These are phyloP conservation scores for Epizoanthus fatuus DNA, from an alignment of 92 coral and sea anemone species.

Conservation along the genomic window DNA sequence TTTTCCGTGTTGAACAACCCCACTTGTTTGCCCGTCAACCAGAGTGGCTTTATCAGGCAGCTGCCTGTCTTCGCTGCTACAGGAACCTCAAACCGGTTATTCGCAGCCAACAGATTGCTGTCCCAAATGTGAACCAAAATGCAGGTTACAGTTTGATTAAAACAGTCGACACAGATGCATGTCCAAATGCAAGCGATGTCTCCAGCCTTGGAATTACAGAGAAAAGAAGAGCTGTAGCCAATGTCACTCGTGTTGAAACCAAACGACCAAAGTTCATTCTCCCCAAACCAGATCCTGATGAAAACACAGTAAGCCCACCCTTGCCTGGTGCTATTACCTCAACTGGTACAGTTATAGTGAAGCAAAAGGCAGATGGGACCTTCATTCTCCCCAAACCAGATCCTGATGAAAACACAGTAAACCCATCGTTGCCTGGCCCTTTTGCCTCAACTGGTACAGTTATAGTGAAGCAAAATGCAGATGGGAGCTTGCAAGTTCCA, in stretches of 20 bases:
- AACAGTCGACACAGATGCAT: neutral
- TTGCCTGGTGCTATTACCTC: neutral
- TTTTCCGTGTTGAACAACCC: constrained; percentile 93
- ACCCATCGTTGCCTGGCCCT: neutral
- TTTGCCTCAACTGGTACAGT: neutral
- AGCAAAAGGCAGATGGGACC: neutral
- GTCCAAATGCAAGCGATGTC: neutral
- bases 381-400: neutral
- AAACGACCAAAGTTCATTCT: constrained; percentile 34
- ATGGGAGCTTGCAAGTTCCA: neutral
- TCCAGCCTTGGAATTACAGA: neutral
- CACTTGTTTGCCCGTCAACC: constrained; percentile 95
- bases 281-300: constrained; percentile 9
- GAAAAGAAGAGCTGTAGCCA: neutral
- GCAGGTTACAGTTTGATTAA: neutral
- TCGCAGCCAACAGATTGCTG: constrained; percentile 5
- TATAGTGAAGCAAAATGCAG: neutral
- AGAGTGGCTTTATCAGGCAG: constrained; percentile 98
- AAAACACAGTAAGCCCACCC: neutral
- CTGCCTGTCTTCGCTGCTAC: constrained; percentile 82
- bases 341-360: neutral
- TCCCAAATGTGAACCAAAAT: neutral
- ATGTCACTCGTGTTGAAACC: neutral
- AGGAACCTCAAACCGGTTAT: constrained; percentile 35
- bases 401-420: neutral